A percentile compares a stretch with the other conserved stretches of the same genome.
Conservation (phyloP, 53 echinoderm and acorn worm genomes). For the Echinarachnius parma region DNA sequence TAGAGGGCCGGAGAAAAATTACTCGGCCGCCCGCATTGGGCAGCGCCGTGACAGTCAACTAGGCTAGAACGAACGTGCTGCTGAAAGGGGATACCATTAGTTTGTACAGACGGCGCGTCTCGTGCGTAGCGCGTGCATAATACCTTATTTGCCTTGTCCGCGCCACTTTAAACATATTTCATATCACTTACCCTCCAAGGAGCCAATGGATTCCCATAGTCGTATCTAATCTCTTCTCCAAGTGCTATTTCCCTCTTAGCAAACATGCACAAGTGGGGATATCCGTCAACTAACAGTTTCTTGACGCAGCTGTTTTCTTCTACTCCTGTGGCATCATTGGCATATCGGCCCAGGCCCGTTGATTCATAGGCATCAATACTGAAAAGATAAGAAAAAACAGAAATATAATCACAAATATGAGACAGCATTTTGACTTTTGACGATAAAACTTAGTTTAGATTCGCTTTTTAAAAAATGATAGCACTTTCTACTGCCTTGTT, state of each 20-base stretch:
- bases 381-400: slow-evolving; percentile 9
- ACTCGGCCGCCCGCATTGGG: too few relatives aligned
- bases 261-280: slow-evolving; percentile 3
- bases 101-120: too few relatives aligned
- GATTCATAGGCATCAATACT: slow-evolving; percentile 11
- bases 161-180: background rate
- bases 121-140: too few relatives aligned
- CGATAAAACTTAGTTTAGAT: too few relatives aligned
- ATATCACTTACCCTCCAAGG: slow-evolving; percentile 13
- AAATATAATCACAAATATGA: background rate
- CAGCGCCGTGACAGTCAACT: too few relatives aligned
- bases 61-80: too few relatives aligned
- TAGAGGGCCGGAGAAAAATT: too few relatives aligned
- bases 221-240: slow-evolving; percentile 10
- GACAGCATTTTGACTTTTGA: background rate
- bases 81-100: too few relatives aligned
- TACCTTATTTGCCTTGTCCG: too few relatives aligned
- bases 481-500: too few relatives aligned
- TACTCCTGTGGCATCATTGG: slow-evolving; percentile 15
- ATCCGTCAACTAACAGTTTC: slow-evolving; percentile 10
- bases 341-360: slow-evolving; percentile 15
- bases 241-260: slow-evolving; percentile 10
- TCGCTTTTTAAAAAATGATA: too few relatives aligned
- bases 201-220: slow-evolving; percentile 7
- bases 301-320: slow-evolving; percentile 13